Conservation (phyloP, 1,140 invertebrate species). For the Eupristina koningsbergeri region DNA sequence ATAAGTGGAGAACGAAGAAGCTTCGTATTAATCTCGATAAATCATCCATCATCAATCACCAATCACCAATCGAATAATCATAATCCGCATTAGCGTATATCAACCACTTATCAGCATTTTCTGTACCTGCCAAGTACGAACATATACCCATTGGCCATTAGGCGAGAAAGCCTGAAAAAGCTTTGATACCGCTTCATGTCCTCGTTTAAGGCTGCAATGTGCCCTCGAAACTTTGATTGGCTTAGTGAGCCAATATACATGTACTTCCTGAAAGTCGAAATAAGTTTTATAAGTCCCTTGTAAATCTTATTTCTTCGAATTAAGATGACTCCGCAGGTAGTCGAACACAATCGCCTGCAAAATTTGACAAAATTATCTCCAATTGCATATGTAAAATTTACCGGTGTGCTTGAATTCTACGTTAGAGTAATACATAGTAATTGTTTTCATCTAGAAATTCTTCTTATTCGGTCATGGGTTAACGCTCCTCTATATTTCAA, state of each 20-base stretch:
- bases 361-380: slow-evolving; percentile 12
- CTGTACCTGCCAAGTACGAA: not conserved
- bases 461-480: not conserved
- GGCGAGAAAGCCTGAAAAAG: no score
- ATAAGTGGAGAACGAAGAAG: no score
- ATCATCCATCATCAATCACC: not conserved
- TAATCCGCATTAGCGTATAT: not conserved
- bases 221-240: slow-evolving; percentile 36
- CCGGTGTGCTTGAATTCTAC: not conserved
- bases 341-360: not conserved
- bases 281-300: no score
- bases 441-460: not conserved
- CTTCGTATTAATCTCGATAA: no score
- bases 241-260: not conserved
- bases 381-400: slow-evolving; percentile 32
- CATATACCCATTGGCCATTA: not conserved
- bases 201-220: not conserved
- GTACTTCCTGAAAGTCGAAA: not conserved
- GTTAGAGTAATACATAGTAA: not conserved
- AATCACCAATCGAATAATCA: slow-evolving; percentile 44
- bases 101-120: not conserved
- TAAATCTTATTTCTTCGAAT: slow-evolving; percentile 1
- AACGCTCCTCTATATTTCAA: not conserved
- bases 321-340: not conserved
- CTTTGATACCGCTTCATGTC: no score